Evolutionary conservation across 2,888 invertebrate genomes (phyloP).

Genomic region (Polyommatus iphigenia): DNA sequence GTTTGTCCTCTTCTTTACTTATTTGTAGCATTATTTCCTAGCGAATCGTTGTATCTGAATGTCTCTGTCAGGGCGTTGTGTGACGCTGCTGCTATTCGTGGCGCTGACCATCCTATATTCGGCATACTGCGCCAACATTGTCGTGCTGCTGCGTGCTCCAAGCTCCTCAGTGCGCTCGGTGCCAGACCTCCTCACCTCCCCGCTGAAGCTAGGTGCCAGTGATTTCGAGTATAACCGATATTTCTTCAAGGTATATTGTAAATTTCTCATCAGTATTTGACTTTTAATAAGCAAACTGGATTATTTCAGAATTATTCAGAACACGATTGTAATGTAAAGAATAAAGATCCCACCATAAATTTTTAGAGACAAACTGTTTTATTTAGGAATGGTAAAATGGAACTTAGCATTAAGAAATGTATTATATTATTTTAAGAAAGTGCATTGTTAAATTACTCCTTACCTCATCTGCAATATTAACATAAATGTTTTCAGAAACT

Average conservation of each 20-base stretch:
- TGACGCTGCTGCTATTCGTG: conserved; percentile 81
- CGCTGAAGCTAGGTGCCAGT: conserved; percentile 81
- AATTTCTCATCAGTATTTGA: no score
- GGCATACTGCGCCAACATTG: conserved; percentile 84
- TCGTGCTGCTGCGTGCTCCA: conserved; percentile 83
- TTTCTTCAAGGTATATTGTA: conserved; percentile 83
- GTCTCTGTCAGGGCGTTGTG: conserved; percentile 68
- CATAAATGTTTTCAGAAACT: conserved; percentile 56
- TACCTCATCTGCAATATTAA: no score
- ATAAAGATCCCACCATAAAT: no score
- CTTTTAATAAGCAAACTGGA: neutral
- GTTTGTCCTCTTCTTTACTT: no score
- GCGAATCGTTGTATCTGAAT: neutral
- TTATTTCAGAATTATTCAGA: no score
- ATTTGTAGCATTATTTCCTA: no score
- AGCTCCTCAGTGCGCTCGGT: conserved; percentile 81
- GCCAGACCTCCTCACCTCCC: conserved; percentile 80
- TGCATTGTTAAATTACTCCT: no score
- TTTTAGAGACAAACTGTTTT: no score
- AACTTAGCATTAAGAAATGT: no score
- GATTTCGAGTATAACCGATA: conserved; percentile 83
- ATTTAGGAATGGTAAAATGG: no score
- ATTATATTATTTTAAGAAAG: no score
- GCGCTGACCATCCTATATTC: conserved; percentile 82
- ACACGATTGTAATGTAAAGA: no score